Percentiles rank a stretch among this genome's conserved stretches.
Conservation (phyloP, 2,113 vertebrate genomes). For the Heterochromis multidens region DNA sequence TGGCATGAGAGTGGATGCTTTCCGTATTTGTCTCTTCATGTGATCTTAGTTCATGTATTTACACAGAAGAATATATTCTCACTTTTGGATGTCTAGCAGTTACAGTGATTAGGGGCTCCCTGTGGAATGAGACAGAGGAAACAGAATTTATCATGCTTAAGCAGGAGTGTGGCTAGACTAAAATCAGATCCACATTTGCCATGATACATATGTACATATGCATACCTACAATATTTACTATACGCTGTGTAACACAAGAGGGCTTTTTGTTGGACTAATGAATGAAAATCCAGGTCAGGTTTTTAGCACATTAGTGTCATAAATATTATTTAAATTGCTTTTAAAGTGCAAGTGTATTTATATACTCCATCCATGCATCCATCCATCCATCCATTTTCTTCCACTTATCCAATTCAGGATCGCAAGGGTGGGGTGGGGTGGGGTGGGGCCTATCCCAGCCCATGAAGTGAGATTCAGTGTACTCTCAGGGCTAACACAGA, state of each 20-base stretch:
- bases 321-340: not conserved
- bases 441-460: too few relatives aligned
- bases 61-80: constrained; percentile 24
- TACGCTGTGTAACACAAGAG: not conserved
- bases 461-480: not conserved
- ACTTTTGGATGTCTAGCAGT: constrained; percentile 23
- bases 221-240: too few relatives aligned
- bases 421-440: too few relatives aligned
- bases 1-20: constrained; percentile 36
- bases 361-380: not conserved
- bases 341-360: not conserved
- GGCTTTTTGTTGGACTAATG: not conserved
- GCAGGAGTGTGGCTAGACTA: constrained; percentile 8
- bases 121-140: not conserved
- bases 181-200: constrained; percentile 32
- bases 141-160: constrained; percentile 15
- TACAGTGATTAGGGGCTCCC: constrained; percentile 15
- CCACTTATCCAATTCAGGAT: too few relatives aligned
- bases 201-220: not conserved
- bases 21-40: constrained; percentile 15
- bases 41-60: constrained; percentile 44
- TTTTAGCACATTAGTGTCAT: not conserved
- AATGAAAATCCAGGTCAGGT: not conserved
- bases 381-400: too few relatives aligned
- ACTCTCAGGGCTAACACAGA: not conserved